Base-by-base conservation (phyloP, 2,113 vertebrate species). In the Megaptera novaeangliae region DNA sequence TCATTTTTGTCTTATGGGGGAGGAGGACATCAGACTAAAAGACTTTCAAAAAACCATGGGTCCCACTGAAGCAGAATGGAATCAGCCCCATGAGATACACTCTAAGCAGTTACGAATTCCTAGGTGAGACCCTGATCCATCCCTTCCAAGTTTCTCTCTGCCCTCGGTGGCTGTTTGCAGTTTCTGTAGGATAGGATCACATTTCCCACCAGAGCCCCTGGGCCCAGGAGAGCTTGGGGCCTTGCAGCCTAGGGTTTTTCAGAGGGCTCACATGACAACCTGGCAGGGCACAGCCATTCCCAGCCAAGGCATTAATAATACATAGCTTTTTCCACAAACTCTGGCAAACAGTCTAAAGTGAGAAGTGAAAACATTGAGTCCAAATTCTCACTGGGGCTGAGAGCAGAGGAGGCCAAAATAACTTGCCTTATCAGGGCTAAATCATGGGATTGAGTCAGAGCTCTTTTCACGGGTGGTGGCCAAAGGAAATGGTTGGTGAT, bases 311-410 rank as follows among this genome's bases (percentile, higher is more conserved):
- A 96, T 98, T 95, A 97, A 97, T 98, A 98, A 98, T 96, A 96
- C 90, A 97, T 57, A 69, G 69, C 84, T 96, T 96, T 96, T 96
- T 92, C 97, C 87, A 9, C 63, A 97, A 97, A 98, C 97, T 96
- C 97, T 94, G 96, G 95, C 98, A 96, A 98, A 98, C 86, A 71
- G 52, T 96, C 92, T 98, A 71, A 97, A 55, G 88, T 85, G 96
- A 97, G 92, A 98, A 98, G 87, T 90, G 83, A 96, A 98, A 97
- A 97, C 96, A 96, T 0, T 44, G 61, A 8, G 64, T 94, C 95
- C 90, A 83, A 96, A 97, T 81, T 90, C 94, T 96, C 97, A 69
- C 78, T 25, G 87, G 95, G 74, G 66, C 68, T 72, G 25, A 72
- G 69, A 21, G 75, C 44, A 69, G 41, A 63, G n/a, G 80, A 66